These are phyloP conservation scores for Cydia fagiglandana DNA, from an alignment of 1,140 invertebrate genomes.

Conservation along the genomic window DNA sequence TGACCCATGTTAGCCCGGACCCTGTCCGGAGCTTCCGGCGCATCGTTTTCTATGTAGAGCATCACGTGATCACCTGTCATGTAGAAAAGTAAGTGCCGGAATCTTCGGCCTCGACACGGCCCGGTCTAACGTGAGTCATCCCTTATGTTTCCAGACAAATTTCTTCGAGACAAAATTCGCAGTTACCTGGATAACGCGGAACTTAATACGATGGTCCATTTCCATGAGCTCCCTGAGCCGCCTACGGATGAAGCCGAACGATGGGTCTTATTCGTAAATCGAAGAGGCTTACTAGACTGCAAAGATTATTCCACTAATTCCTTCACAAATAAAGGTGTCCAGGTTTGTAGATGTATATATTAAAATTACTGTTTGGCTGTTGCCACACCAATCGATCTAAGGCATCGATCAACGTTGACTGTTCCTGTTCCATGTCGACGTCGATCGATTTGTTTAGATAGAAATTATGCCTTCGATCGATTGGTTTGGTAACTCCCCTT, in stretches of 20 bases:
- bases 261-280: slow-evolving; percentile 67
- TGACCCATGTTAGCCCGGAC: too few species aligned
- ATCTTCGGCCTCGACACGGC: too few species aligned
- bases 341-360: slow-evolving; percentile 46
- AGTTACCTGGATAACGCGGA: slow-evolving; percentile 46
- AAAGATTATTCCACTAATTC: slow-evolving; percentile 49
- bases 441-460: too few species aligned
- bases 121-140: not conserved
- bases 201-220: slow-evolving; percentile 47
- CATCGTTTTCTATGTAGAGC: too few species aligned
- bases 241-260: slow-evolving; percentile 48
- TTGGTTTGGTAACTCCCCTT: too few species aligned
- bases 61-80: too few species aligned
- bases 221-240: slow-evolving; percentile 52
- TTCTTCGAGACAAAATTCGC: slow-evolving; percentile 58
- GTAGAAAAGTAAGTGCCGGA: too few species aligned
- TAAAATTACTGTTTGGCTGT: not conserved
- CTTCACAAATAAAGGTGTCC: slow-evolving; percentile 58
- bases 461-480: too few species aligned
- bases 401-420: too few species aligned
- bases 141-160: slow-evolving; percentile 54
- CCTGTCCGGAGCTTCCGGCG: too few species aligned
- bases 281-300: slow-evolving; percentile 52
- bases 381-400: too few species aligned
- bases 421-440: too few species aligned